Percentiles rank a stretch among this genome's conserved stretches.
Conservation (phyloP, 2,888 invertebrate species). For the Mylabris sibirica region DNA sequence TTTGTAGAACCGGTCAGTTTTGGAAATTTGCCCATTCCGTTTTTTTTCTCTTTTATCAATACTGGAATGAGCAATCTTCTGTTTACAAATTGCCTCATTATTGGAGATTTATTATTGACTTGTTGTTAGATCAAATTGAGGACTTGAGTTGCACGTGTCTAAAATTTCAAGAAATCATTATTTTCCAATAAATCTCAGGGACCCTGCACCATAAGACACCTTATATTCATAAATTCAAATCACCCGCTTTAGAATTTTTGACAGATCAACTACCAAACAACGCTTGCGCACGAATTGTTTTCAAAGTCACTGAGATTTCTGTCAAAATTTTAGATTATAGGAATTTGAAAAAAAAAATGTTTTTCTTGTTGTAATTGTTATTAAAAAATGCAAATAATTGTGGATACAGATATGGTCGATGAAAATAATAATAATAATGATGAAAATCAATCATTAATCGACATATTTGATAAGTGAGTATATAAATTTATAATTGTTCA, state of each 20-base stretch:
- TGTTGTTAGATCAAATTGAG: no score
- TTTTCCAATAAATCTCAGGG: no score
- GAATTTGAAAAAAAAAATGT: neutral
- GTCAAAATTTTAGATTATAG: neutral
- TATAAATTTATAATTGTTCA: neutral
- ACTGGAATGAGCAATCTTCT: neutral
- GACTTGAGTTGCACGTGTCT: no score
- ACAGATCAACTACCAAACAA: neutral
- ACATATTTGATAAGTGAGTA: conserved; percentile 38
- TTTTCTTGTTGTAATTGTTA: neutral
- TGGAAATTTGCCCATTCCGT: neutral
- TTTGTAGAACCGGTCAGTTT: neutral
- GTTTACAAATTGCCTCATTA: no score
- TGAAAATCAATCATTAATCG: conserved; percentile 33
- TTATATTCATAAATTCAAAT: neutral
- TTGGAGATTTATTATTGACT: no score
- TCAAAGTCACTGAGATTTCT: neutral
- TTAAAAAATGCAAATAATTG: conserved; percentile 16
- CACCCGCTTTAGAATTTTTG: neutral
- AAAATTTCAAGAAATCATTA: no score
- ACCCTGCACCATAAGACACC: neutral
- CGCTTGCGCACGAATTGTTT: neutral
- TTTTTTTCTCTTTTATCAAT: neutral
- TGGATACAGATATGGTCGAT: conserved; percentile 16
- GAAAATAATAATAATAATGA: conserved; percentile 34